Conservation (phyloP, 2,113 vertebrate species). For the Patagioenas fasciata region DNA sequence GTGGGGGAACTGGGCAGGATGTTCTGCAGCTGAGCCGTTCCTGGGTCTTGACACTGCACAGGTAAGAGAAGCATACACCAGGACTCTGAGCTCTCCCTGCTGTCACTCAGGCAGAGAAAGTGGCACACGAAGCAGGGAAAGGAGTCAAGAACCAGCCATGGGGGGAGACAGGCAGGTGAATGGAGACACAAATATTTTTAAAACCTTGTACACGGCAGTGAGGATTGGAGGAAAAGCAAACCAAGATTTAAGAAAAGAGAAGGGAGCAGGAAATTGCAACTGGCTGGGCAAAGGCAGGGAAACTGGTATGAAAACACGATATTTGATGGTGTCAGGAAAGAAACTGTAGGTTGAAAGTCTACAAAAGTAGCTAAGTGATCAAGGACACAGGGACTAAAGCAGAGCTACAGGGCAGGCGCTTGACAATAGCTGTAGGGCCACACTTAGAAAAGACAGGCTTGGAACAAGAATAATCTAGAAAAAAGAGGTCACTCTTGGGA, state of each 20-base stretch:
- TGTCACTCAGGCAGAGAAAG: background rate
- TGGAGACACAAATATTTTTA: background rate
- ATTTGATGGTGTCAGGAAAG: background rate
- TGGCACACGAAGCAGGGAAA: background rate
- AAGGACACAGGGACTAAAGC: background rate
- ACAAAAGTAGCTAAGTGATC: background rate
- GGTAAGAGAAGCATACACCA: background rate
- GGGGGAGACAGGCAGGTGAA: background rate
- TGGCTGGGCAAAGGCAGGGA: background rate
- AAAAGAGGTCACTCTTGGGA: background rate
- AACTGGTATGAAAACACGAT: background rate
- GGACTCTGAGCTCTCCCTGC: background rate
- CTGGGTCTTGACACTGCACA: background rate
- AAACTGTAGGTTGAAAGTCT: background rate
- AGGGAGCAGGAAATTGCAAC: background rate
- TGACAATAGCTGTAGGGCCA: background rate
- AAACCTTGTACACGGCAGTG: background rate
- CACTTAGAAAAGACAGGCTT: background rate
- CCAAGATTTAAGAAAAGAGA: background rate
- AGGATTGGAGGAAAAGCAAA: background rate
- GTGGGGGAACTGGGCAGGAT: background rate
- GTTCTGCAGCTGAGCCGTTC: background rate
- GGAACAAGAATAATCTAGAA: background rate
- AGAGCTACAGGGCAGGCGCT: background rate
- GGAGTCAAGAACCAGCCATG: background rate